Evolutionary conservation across 2,888 invertebrate genomes (phyloP), one percentile per base, ranked within the genome.

Genomic region (Furcula furcula): DNA sequence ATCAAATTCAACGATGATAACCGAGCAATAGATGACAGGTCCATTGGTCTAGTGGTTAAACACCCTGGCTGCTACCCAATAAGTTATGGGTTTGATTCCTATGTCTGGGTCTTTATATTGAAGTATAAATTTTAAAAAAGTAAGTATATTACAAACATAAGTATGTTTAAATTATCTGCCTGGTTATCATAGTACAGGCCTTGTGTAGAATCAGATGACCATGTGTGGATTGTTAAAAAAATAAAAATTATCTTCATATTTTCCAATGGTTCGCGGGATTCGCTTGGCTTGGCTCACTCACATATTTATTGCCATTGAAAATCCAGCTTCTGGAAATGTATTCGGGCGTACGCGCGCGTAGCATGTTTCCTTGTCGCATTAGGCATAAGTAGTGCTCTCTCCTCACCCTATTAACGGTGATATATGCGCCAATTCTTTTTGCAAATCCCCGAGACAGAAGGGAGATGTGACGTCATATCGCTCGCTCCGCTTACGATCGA

Each of bases 331-430:
- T 71, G 76, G 56, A 67, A 79, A 82, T 76, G 75, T 80, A 79
- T 78, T 76, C 78, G 58, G 43, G 72, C 62, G 72, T 75, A 72
- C 75, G 70, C 65, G 73, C 71, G 74, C 70, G 76, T 59, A 75
- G 67, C 84, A 81, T 86, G 86, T 86, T 86, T 77, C 86, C 86
- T 76, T 84, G 84, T 86, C 86, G 79, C 87, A 87, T 87, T 87
- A 87, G 81, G 85, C 83, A 84, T 84, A 87, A 87, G 88, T 83
- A 88, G 86, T 88, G 83, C 83, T 86, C 80, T 85, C 83, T 87
- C 83, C 75, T 74, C 83, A 78, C 86, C 88, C 88, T 87, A 87
- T 88, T 88, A 88, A 87, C 78, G 46, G 78, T 87, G 87, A 88
- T 86, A 85, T 86, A 88, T 87, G 82, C 78, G 85, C 77, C 85